phyloP scores from a whole-genome alignment of 2,888 invertebrate species.

The Bugulina stolonifera region DNA sequence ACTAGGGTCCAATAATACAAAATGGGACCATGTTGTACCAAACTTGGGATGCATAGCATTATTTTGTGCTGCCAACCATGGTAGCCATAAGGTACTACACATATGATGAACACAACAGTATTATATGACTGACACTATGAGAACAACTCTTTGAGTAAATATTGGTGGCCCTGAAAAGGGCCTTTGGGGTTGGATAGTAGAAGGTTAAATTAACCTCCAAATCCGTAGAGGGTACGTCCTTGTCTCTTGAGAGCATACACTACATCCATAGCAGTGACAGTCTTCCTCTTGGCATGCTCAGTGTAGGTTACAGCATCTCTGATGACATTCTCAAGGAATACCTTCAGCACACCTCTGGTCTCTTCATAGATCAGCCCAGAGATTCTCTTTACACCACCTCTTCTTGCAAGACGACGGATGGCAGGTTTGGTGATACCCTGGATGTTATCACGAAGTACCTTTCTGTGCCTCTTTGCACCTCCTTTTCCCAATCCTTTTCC shows the following conservation, averaged over 20 bases:
- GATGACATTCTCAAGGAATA: conserved; percentile 77
- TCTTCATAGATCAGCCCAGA: conserved; percentile 75
- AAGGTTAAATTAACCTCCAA: not conserved
- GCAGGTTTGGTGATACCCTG: conserved; percentile 74
- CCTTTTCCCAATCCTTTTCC: conserved; percentile 74
- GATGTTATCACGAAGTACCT: conserved; percentile 70
- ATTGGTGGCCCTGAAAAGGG: conserved; percentile 20
- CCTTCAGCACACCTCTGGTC: conserved; percentile 72
- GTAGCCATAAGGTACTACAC: no score
- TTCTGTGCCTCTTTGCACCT: conserved; percentile 76
- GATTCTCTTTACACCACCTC: conserved; percentile 63
- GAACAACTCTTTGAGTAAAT: not conserved
- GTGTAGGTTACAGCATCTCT: conserved; percentile 80
- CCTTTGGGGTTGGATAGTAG: not conserved
- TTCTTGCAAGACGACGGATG: conserved; percentile 67
- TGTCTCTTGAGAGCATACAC: conserved; percentile 11
- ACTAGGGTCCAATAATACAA: no score
- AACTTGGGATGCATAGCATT: no score
- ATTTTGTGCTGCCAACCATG: no score
- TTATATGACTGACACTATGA: not conserved
- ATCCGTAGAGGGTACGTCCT: conserved; percentile 13
- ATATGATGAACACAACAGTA: no score
- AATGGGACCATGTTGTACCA: no score
- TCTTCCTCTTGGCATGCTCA: conserved; percentile 16
- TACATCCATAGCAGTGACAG: conserved; percentile 21